Evolutionary conservation across 2,113 vertebrate species (phyloP), one percentile per base, ranked within the genome.

Genomic region (Cranoglanis bouderius): DNA sequence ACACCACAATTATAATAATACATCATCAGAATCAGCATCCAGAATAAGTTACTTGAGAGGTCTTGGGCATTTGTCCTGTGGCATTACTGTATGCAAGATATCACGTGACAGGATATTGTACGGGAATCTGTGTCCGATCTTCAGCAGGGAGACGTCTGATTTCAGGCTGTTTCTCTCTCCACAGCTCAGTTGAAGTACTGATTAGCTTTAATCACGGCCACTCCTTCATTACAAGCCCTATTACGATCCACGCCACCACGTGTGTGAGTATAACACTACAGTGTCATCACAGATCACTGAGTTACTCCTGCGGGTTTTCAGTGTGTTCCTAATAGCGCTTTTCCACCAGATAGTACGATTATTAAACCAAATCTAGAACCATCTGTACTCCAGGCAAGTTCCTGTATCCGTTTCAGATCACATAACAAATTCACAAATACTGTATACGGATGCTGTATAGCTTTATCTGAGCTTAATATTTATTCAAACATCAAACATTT

Each of bases 131-230:
- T 83, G 78, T 46, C 13, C 18, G 12, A 55, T 32, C 65, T 38
- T 2, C n/a, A 43, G 72, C 40, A 29, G 74, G 43, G 21, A 53
- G 46, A 75, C 2, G 43, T 70, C 53, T 82, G 81, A 82, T 82
- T 61, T 35, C 2, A 32, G 81, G 5, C 19, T 26, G 32, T 82
- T 59, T 35, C 21, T 91, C 87, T 93, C 89, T 88, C 94, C 92
- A 38, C 93, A 99, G 98, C 92, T 97, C 96, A 26, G 90, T 99
- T 32, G 96, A 99, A 49, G 98, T 99, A 89, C 95, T 96, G 90
- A 96, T 99, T 84, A 99, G 98, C 87, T 94, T 98, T 82, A 98
- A 97, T 82, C 95, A 96, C 89, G 98, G 97, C 65, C 94, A 97
- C 2, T 97, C 97, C 90, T 96, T 95, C 91, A 96, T 98, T 90